Percentiles rank a stretch among this genome's conserved stretches.
Conservation (phyloP, 2,797 vertebrate species). For the Artibeus lituratus region DNA sequence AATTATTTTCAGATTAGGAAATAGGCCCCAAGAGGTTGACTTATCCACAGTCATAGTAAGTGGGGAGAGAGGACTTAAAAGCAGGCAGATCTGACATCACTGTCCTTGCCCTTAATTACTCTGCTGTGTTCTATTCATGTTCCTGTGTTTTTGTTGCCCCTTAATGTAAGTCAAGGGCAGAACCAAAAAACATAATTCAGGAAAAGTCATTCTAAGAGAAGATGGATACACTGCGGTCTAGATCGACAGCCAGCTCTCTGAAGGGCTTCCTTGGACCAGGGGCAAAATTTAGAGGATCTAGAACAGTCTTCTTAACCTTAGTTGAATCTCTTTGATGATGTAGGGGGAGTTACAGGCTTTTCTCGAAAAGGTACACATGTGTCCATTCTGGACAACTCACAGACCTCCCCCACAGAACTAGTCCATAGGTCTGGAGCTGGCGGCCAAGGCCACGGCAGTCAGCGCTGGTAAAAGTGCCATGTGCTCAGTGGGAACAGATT, state of each 20-base stretch:
- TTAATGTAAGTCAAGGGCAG: not conserved
- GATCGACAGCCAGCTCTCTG: not conserved
- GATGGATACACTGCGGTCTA: not conserved
- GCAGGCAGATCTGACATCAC: not conserved
- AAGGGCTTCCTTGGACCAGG: not conserved
- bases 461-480: not conserved
- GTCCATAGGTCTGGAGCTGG: not conserved
- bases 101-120: not conserved
- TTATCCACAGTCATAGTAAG: not conserved
- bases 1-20: constrained; percentile 46
- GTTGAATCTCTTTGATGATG: not conserved
- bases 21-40: not conserved
- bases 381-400: not conserved
- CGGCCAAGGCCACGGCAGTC: not conserved
- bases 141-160: not conserved
- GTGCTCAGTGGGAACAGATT: not conserved
- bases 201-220: constrained; percentile 13
- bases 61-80: not conserved
- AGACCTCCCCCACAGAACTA: not conserved
- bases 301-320: not conserved
- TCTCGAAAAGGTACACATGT: not conserved
- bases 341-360: not conserved
- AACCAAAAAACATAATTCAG: not conserved
- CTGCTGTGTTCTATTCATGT: not conserved
- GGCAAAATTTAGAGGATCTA: constrained; percentile 8